Percentiles rank a stretch among this genome's conserved stretches.
phyloP scores from a whole-genome alignment of 2,888 invertebrate species.

The Abrostola tripartita region DNA sequence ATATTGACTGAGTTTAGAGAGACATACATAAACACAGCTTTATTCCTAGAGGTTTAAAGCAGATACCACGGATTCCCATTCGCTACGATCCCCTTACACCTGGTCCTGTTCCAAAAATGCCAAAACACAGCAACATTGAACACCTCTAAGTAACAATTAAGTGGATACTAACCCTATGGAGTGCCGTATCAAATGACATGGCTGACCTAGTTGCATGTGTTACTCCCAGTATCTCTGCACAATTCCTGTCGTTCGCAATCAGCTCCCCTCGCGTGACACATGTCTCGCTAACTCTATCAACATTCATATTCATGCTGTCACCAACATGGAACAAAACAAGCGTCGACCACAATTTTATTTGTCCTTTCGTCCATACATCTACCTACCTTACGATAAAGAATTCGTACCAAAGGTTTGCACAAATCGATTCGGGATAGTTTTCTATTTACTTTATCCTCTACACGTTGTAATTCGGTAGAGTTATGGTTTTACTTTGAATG shows the following conservation, averaged over 20 bases:
- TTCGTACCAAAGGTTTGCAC: background rate
- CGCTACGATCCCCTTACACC: no score
- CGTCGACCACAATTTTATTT: constrained; percentile 8
- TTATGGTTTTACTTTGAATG: no score
- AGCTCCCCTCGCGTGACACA: constrained; percentile 43
- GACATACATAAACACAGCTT: no score
- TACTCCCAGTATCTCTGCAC: constrained; percentile 40
- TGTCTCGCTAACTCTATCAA: constrained; percentile 37
- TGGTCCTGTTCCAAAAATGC: no score
- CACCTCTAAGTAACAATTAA: no score
- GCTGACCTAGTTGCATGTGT: constrained; percentile 68
- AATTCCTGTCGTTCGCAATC: constrained; percentile 47
- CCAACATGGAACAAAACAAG: constrained; percentile 9
- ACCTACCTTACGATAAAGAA: background rate
- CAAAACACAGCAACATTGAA: no score
- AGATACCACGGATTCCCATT: no score
- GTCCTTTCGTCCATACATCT: background rate
- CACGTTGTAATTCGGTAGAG: no score
- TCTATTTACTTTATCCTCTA: background rate
- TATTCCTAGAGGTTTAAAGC: no score
- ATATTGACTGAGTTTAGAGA: no score
- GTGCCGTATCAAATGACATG: constrained; percentile 8
- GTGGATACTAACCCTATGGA: background rate
- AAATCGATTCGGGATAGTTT: background rate
- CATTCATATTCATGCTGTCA: constrained; percentile 48